A percentile compares a stretch with the other conserved stretches of the same genome.
Evolutionary conservation across 1,140 invertebrate species (phyloP).

Genomic region (Drusus annulatus): DNA sequence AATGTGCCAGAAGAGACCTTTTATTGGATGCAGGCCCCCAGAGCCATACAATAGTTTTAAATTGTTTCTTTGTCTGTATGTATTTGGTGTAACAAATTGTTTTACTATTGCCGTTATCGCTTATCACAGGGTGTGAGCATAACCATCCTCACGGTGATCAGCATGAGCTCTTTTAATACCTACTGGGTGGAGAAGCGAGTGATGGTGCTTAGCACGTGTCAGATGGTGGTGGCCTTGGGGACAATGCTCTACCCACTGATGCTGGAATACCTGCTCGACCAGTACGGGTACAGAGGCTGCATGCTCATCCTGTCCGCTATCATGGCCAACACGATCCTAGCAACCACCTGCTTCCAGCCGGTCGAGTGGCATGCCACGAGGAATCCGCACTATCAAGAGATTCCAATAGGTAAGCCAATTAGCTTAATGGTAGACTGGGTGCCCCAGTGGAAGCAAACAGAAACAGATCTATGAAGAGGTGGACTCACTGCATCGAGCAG

Average conservation of each 20-base stretch:
- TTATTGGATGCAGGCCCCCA: no score
- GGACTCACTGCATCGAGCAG: no score
- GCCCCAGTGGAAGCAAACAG: no score
- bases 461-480: no score
- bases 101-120: no score
- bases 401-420: neutral
- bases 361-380: constrained; percentile 70
- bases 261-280: constrained; percentile 68
- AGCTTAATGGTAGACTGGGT: no score
- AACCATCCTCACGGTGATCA: constrained; percentile 52
- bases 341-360: constrained; percentile 76
- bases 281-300: constrained; percentile 76
- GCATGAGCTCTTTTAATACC: constrained; percentile 72
- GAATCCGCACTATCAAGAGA: neutral
- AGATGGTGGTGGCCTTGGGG: constrained; percentile 73
- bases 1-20: no score
- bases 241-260: constrained; percentile 74
- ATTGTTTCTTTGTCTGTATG: no score
- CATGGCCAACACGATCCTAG: constrained; percentile 76
- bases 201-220: constrained; percentile 74
- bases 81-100: no score
- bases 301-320: constrained; percentile 74
- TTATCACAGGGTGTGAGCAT: constrained; percentile 3
- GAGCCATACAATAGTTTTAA: no score
- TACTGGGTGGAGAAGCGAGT: constrained; percentile 75